Conservation (phyloP, 1,140 invertebrate genomes). For the Agraylea sexmaculata region DNA sequence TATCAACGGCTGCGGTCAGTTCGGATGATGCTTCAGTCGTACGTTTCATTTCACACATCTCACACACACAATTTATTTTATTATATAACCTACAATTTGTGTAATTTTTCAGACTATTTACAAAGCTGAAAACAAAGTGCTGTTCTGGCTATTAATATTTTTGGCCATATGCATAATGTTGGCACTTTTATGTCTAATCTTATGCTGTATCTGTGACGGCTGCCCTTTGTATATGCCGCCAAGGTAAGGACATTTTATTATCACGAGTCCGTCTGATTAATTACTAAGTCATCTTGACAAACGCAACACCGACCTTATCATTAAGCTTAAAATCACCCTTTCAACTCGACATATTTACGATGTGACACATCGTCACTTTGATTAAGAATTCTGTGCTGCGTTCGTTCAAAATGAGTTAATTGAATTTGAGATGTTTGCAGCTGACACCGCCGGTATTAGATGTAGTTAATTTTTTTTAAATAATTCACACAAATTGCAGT, state of each 20-base stretch:
- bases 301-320: too few species aligned
- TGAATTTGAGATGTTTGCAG: too few species aligned
- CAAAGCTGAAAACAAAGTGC: conserved; percentile 54
- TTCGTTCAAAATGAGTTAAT: too few species aligned
- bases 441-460: too few species aligned
- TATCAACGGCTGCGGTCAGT: conserved; percentile 21
- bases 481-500: too few species aligned
- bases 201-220: conserved; percentile 68
- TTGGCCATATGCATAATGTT: conserved; percentile 58
- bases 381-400: too few species aligned
- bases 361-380: too few species aligned
- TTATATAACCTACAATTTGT: neutral
- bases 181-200: conserved; percentile 56
- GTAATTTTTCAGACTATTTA: conserved; percentile 49
- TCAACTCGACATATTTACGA: too few species aligned
- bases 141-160: conserved; percentile 65
- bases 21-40: conserved; percentile 19
- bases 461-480: too few species aligned
- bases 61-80: neutral
- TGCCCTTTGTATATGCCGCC: conserved; percentile 70
- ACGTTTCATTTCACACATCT: conserved; percentile 6
- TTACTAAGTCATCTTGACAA: too few species aligned
- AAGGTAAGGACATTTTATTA: conserved; percentile 35
- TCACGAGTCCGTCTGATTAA: conserved; percentile 7
- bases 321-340: too few species aligned